Evolutionary conservation across 2,888 invertebrate species (phyloP), one percentile per base, ranked within the genome.

Genomic region (Agriotes lineatus): DNA sequence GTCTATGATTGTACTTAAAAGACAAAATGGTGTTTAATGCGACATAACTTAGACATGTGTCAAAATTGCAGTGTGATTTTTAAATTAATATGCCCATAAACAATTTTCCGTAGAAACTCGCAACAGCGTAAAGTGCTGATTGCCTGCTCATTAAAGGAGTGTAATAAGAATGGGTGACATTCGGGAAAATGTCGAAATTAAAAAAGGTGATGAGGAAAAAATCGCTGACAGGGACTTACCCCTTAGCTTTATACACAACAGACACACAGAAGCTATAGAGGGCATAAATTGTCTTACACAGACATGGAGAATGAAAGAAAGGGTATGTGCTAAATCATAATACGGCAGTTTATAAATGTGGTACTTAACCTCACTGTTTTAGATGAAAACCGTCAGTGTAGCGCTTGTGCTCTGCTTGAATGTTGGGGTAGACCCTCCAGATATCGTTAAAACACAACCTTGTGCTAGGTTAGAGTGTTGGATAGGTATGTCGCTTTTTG

Each of bases 351-450:
- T 19, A 5, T 1, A 44, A 19, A 19, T 7, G 10, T 10, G 14
- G 10, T 19, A 22, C 48, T 48, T 48, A 22, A 12, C 22, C 20
- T 3, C n/a, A 20, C 19, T 67, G 57, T 54, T 59, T 44, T 85
- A 97, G 93, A 98, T 99, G 95, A 99, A 99, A 87, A 99, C 99
- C 0, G 98, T 99, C 68, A 98, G 98, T 84, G 99, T 99, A 66
- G 99, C 99, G 0, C 86, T 99, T 71, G 98, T 99, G 22, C 86
- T 99, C 45, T 99, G 99, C 84, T 88, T 99, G 39, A 99, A 99
- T 85, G 95, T 99, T 63, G 99, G 99, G n/a, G 98, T 99, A 16
- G 99, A 99, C 85, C 99, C 99, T 1, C 99, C 99, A 0, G 99
- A 99, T 84, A 91, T 99, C 62, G 93, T 97, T 33, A 99, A 99